Percentiles rank a stretch among this genome's conserved stretches.
These are phyloP conservation scores for Hyles lineata DNA, from an alignment of 2,888 invertebrate species.

Conservation along the genomic window DNA sequence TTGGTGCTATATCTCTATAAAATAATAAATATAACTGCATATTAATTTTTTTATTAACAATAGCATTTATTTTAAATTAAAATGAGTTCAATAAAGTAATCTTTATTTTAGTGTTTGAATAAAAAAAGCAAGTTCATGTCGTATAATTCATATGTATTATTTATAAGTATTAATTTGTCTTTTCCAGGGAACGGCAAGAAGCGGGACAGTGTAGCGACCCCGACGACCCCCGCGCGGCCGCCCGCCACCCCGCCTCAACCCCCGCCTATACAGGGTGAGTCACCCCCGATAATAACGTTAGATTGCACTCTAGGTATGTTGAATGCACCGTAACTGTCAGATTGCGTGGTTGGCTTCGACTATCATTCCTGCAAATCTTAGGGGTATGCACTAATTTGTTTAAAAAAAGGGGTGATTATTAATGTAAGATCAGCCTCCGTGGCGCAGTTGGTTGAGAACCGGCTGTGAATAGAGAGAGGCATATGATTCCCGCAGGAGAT, in stretches of 20 bases:
- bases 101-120: too few species aligned
- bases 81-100: too few species aligned
- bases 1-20: too few species aligned
- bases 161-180: slow-evolving; percentile 33
- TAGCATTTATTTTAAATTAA: too few species aligned
- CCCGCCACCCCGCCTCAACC: slow-evolving; percentile 68
- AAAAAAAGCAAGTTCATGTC: too few species aligned
- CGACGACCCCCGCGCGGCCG: slow-evolving; percentile 67
- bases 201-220: slow-evolving; percentile 75
- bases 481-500: neutral
- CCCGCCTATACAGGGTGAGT: slow-evolving; percentile 72
- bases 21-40: too few species aligned
- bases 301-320: neutral
- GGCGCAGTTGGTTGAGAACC: too few species aligned
- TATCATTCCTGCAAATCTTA: slow-evolving; percentile 11
- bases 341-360: neutral
- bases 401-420: neutral
- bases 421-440: too few species aligned
- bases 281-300: slow-evolving; percentile 43
- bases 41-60: too few species aligned
- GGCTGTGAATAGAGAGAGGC: too few species aligned
- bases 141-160: neutral
- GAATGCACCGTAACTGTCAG: slow-evolving; percentile 6
- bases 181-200: slow-evolving; percentile 83
- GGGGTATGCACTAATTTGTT: neutral